phyloP scores from a whole-genome alignment of 2,797 vertebrate species.

The Microctenopoma lineatum region DNA sequence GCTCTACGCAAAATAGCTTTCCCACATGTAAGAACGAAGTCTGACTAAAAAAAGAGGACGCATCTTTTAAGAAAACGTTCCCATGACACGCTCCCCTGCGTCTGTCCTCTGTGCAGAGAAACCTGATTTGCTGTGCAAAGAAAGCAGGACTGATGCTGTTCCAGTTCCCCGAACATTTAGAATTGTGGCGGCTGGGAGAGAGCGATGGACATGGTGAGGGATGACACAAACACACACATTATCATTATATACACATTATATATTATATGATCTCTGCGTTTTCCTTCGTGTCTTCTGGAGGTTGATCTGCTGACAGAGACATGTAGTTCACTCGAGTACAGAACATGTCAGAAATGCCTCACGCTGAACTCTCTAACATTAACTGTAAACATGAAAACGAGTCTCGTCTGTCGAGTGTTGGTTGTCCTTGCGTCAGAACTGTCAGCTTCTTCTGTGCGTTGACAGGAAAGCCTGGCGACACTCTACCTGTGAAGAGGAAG shows the following conservation, averaged over 20 bases:
- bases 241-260: no score
- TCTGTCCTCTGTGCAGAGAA: slow-evolving; percentile 74
- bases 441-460: neutral
- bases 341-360: no score
- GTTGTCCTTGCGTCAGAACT: neutral
- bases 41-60: no score
- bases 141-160: slow-evolving; percentile 91
- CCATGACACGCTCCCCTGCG: neutral
- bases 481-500: slow-evolving; percentile 85
- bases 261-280: no score
- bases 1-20: slow-evolving; percentile 87
- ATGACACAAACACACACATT: neutral
- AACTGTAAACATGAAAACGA: no score
- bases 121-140: slow-evolving; percentile 88
- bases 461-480: slow-evolving; percentile 87
- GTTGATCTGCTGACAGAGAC: no score
- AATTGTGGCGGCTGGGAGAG: slow-evolving; percentile 93
- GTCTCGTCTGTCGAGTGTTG: neutral
- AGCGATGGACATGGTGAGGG: slow-evolving; percentile 85
- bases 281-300: no score
- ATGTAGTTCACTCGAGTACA: no score
- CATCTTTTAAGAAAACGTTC: neutral
- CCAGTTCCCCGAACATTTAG: slow-evolving; percentile 91
- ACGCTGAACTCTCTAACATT: no score
- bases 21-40: slow-evolving; percentile 88